Base-by-base conservation (phyloP, 2,888 invertebrate species). In the Leuctra nigra region DNA sequence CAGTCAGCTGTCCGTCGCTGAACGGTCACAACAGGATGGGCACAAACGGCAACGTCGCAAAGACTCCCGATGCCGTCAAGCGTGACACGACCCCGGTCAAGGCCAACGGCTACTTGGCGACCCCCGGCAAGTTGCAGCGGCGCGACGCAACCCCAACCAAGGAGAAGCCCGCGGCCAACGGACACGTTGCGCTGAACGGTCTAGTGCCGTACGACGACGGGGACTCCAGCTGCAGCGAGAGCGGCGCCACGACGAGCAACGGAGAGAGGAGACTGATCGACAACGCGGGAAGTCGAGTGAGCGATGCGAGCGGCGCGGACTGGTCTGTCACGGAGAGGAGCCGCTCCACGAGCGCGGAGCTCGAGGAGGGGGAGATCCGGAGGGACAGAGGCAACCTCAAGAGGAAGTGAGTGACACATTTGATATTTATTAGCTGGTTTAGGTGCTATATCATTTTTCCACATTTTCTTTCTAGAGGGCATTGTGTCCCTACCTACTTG, bases 151-250 rank as follows among this genome's bases (percentile, higher is more conserved):
- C 4, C n/a, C 6, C 36, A 14, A 2, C 20, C 39, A 7, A 20
- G 16, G 39, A 3, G 6, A 6, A 16, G 6, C 13, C 39, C 39
- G 39, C 2, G 9, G 23, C 20, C 23, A 20, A 16, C 22, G 16
- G 44, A 6, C 23, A 2, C 20, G 44, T 2, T 18, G 9, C 48
- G 23, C 48, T 64, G 7, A 64, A 68, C 20, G 71, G 71, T 59
- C 61, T 74, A 56, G 74, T 74, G 18, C 74, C 74, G 1, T 74
- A 74, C 57, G 73, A 73, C 55, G 69, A 70, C 29, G 72, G 72
- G 46, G 73, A 72, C 57, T 69, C 71, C 24, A 66, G 65, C 47
- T 62, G 64, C 60, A 69, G 69, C n/a, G 70, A 72, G 13, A 44
- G 57, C 4, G 1, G n/a, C n/a, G n/a, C n/a, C n/a, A n/a, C n/a